A percentile compares a stretch with the other conserved stretches of the same genome.
Conservation (phyloP, 2,888 invertebrate genomes). For the Cheilosia grossa region DNA sequence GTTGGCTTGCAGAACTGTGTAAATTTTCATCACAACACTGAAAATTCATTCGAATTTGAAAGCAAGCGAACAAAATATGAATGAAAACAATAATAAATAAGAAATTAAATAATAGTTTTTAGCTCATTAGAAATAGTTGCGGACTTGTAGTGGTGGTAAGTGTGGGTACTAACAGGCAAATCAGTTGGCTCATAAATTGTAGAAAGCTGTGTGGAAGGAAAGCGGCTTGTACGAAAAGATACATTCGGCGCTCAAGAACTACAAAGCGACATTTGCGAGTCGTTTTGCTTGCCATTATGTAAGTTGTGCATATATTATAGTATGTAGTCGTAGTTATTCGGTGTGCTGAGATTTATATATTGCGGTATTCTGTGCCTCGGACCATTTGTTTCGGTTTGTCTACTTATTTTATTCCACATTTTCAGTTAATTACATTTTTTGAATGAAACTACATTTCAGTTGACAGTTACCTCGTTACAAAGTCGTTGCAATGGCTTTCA, state of each 20-base stretch:
- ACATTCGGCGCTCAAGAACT: constrained; percentile 41
- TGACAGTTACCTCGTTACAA: no score
- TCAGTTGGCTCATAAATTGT: constrained; percentile 22
- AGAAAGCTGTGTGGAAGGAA: constrained; percentile 52
- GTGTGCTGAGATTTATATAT: no score
- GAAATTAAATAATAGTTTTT: constrained; percentile 23
- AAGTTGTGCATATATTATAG: no score
- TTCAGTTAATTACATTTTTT: no score
- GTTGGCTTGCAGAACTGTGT: constrained; percentile 28
- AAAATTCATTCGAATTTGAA: constrained; percentile 28
- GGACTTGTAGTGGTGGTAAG: constrained; percentile 29
- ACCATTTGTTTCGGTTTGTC: no score
- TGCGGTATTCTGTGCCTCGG: neutral
- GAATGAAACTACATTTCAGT: no score
- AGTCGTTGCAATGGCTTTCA: no score
- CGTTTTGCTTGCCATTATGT: neutral
- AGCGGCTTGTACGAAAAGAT: constrained; percentile 54
- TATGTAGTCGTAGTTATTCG: no score
- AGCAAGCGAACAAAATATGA: neutral
- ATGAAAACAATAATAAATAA: constrained; percentile 8
- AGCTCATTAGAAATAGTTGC: constrained; percentile 20
- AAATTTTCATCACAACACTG: constrained; percentile 55
- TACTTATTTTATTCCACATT: no score
- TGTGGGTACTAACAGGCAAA: constrained; percentile 24
- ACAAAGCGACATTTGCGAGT: constrained; percentile 50